Percentiles rank a stretch among this genome's conserved stretches.
Evolutionary conservation across 2,797 vertebrate genomes (phyloP).

Genomic region (Enteromius argenteus): DNA sequence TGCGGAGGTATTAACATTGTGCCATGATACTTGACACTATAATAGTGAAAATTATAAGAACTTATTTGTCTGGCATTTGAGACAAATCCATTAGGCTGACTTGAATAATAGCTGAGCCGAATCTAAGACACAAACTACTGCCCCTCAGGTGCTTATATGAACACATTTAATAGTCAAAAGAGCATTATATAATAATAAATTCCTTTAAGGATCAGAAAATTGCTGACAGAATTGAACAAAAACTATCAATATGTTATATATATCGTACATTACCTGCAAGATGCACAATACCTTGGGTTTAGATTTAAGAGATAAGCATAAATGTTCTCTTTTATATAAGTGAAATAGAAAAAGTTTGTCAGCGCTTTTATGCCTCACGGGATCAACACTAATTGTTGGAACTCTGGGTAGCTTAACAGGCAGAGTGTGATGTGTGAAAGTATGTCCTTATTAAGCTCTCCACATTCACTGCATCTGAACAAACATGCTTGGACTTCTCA

Average conservation of each 20-base stretch:
- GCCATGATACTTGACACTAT: constrained; percentile 34
- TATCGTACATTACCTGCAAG: background rate
- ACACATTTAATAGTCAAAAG: background rate
- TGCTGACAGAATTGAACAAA: background rate
- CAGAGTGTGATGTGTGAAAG: constrained; percentile 47
- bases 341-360: constrained; percentile 13
- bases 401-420: constrained; percentile 13
- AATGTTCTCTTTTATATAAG: constrained; percentile 8
- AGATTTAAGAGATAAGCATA: background rate
- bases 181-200: background rate
- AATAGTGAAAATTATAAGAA: constrained; percentile 43
- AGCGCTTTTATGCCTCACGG: background rate
- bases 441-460: constrained; percentile 35
- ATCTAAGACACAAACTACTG: background rate
- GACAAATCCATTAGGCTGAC: constrained; percentile 43
- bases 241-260: background rate
- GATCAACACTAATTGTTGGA: constrained; percentile 24
- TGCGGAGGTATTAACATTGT: constrained; percentile 37
- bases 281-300: background rate
- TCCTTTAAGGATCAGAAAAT: background rate
- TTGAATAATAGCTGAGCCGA: constrained; percentile 25
- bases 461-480: constrained; percentile 36
- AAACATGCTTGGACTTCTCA: constrained; percentile 45
- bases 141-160: background rate
- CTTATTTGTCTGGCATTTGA: constrained; percentile 45